Evolutionary conservation across 2,797 vertebrate genomes (phyloP), one percentile per base, ranked within the genome.

Genomic region (Tokudaia tokunoshimensis): DNA sequence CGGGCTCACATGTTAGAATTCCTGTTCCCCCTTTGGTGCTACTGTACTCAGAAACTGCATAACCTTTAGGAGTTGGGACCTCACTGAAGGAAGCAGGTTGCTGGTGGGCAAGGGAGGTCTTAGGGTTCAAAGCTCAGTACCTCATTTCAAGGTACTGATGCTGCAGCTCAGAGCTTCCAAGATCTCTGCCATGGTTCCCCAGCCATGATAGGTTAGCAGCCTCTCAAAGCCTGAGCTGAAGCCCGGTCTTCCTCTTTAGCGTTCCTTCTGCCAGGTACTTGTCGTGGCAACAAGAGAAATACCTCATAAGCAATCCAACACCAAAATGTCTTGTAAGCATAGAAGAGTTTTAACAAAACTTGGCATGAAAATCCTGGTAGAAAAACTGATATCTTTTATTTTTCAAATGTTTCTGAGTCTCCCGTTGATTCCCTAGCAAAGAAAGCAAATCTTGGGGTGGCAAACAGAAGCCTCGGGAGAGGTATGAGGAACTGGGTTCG

Each of bases 401-500:
- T 91, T 81, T 88, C 67, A 82, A 50, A 17, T 92, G 90, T 93
- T 89, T 90, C 91, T 50, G 29, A 94, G 89, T 92, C 59, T 87
- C 76, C 41, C 19, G 12, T 67, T 50, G 50, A 52, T 55, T 90
- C 81, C 3, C 22, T 63, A 50, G 15, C 70, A 82, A 94, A 89
- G 79, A 84, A 97, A 95, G 63, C 29, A 80, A 96, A n/a, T 93
- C 89, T 95, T 80, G 29, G 13, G 50, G 34, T 29, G 85, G 92
- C 34, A 37, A 86, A 93, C 6, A 47, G 75, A 93, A 81, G 26
- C 63, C 85, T 94, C 31, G 0, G 37, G 82, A 88, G 83, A 34
- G 14, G 41, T 67, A 76, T 2, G 13, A 41, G 17, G 65, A 80
- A 70, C 3, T 76, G 1, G 34, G 34, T 15, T 57, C 0, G 5